Percentiles rank a stretch among this genome's conserved stretches.
Evolutionary conservation across 2,888 invertebrate species (phyloP).

Genomic region (Tenthredo notha): DNA sequence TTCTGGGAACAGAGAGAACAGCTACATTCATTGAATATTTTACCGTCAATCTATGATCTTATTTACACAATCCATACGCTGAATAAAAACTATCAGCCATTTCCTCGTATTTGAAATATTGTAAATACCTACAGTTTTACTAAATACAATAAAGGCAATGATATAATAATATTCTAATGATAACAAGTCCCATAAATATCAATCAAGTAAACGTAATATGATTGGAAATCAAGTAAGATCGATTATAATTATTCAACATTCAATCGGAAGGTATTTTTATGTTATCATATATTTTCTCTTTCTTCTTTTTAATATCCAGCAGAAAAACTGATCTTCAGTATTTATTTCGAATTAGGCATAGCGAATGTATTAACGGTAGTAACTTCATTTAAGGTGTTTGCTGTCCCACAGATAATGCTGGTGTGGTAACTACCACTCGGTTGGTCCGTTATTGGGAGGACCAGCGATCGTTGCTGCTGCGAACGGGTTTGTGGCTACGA

Average conservation of each 20-base stretch:
- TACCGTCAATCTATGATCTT: neutral
- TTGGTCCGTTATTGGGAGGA: slow-evolving; percentile 66
- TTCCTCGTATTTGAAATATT: neutral
- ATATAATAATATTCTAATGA: neutral
- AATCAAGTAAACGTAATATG: neutral
- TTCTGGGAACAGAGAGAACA: neutral
- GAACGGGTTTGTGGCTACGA: slow-evolving; percentile 75
- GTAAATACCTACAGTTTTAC: neutral
- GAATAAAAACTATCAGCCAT: neutral
- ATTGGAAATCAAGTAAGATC: neutral
- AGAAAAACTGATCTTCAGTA: slow-evolving; percentile 17
- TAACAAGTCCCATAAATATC: neutral
- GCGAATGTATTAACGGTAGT: slow-evolving; percentile 9
- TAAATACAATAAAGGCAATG: slow-evolving; percentile 3
- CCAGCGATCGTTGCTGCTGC: slow-evolving; percentile 70
- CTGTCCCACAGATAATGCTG: neutral
- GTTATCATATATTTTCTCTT: neutral
- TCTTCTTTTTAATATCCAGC: slow-evolving; percentile 32
- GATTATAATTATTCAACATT: slow-evolving; percentile 34
- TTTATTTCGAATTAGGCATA: slow-evolving; percentile 25
- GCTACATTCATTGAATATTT: neutral
- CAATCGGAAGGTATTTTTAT: slow-evolving; percentile 1
- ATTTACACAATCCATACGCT: slow-evolving; percentile 28
- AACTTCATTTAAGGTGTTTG: slow-evolving; percentile 25
- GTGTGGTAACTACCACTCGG: slow-evolving; percentile 73